Percentiles rank a stretch among this genome's conserved stretches.
phyloP scores from a whole-genome alignment of 2,797 vertebrate genomes.

The Aulostomus chinensis region DNA sequence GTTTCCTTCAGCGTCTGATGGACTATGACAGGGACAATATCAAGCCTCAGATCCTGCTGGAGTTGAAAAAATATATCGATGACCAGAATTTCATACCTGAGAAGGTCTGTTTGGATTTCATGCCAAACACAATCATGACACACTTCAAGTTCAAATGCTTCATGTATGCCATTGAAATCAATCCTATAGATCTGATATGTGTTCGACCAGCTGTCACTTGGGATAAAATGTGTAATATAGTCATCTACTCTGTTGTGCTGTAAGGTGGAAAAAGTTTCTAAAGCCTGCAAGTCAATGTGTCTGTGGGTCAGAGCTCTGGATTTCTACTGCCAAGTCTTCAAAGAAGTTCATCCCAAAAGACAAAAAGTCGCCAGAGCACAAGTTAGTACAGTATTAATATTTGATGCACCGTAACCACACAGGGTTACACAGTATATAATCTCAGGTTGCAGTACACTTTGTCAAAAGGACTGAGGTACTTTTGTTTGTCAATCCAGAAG shows the following conservation, averaged over 20 bases:
- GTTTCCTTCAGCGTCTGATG: constrained; percentile 83
- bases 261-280: constrained; percentile 85
- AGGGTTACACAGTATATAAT: too few species aligned
- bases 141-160: too few species aligned
- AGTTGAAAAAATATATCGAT: constrained; percentile 84
- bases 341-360: constrained; percentile 85
- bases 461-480: too few species aligned
- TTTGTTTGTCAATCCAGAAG: too few species aligned
- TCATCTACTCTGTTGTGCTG: too few species aligned
- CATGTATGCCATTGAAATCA: too few species aligned
- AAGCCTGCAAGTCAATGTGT: constrained; percentile 87
- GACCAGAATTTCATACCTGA: constrained; percentile 87
- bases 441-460: too few species aligned
- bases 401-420: too few species aligned
- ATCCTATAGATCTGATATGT: not conserved
- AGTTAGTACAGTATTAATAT: too few species aligned
- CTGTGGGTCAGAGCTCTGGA: constrained; percentile 90
- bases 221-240: too few species aligned
- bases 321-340: constrained; percentile 83
- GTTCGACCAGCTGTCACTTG: too few species aligned
- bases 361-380: constrained; percentile 82
- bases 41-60: constrained; percentile 80
- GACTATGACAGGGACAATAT: constrained; percentile 89
- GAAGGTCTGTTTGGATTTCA: constrained; percentile 67
- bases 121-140: constrained; percentile 2